phyloP scores from a whole-genome alignment of 2,113 vertebrate genomes.

The Felis chaus region DNA sequence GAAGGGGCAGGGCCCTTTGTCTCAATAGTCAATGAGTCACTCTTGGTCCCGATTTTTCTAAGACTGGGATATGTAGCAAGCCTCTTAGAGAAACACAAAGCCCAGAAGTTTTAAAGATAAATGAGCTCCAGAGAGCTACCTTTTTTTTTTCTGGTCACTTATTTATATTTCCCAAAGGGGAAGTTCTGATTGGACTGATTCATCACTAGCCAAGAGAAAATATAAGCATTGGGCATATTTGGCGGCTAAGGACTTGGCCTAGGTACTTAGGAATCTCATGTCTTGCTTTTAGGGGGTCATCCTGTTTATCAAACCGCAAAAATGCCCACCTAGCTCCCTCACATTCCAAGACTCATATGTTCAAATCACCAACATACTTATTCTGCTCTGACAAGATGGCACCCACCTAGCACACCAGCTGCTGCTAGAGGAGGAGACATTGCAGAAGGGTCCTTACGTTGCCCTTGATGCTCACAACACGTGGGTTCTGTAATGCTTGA shows the following conservation, averaged over 20 bases:
- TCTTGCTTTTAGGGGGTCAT: not conserved
- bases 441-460: fast-evolving
- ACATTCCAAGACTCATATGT: not conserved
- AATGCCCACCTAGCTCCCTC: fast-evolving
- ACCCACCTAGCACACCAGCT: fast-evolving
- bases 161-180: not conserved
- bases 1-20: not conserved
- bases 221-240: not conserved
- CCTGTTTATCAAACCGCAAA: not conserved
- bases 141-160: not conserved
- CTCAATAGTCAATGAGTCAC: not conserved
- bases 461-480: not conserved
- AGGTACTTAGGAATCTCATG: not conserved
- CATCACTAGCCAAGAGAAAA: not conserved
- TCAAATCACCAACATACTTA: not conserved
- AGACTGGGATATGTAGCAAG: not conserved
- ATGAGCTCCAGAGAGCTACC: not conserved
- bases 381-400: not conserved
- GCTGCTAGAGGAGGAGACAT: not conserved
- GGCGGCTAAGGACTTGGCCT: not conserved
- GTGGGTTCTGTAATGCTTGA: not conserved
- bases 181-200: not conserved
- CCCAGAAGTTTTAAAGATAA: not conserved
- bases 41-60: not conserved
- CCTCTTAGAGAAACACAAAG: not conserved